Conservation (phyloP, 92 coral and sea anemone species). For the Palythoa heliodiscus region DNA sequence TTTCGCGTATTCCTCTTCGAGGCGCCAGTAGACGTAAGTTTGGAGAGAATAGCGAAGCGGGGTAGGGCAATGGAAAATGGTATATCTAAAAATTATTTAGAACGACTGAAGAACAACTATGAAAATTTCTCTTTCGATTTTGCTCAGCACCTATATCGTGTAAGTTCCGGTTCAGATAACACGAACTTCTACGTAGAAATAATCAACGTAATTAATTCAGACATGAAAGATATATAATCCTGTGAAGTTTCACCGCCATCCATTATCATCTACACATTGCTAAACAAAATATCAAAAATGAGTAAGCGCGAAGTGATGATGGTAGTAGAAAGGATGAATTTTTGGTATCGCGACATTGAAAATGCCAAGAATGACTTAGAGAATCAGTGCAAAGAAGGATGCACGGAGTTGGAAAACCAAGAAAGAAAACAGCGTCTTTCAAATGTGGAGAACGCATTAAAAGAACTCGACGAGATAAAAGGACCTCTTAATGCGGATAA, state of each 20-base stretch:
- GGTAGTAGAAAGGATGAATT: not conserved
- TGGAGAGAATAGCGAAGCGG: not conserved
- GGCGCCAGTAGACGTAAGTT: no score
- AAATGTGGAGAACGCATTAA: no score
- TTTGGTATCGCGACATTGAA: not conserved
- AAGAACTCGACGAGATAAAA: no score
- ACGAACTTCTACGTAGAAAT: not conserved
- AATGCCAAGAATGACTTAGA: not conserved
- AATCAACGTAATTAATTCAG: not conserved
- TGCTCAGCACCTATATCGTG: not conserved
- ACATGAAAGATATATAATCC: not conserved
- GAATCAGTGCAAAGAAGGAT: no score
- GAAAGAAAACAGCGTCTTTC: no score
- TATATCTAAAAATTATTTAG: not conserved
- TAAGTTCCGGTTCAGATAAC: not conserved
- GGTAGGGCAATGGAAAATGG: not conserved
- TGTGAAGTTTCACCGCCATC: no score
- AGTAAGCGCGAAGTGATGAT: not conserved
- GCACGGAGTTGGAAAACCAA: no score
- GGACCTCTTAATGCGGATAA: no score
- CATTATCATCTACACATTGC: no score
- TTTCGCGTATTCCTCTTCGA: no score
- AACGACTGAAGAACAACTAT: not conserved
- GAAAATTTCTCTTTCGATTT: no score
- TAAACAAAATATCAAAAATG: not conserved